A percentile compares a stretch with the other conserved stretches of the same genome.
These are phyloP conservation scores for Andrena dorsata DNA, from an alignment of 2,888 invertebrate species.

Conservation along the genomic window DNA sequence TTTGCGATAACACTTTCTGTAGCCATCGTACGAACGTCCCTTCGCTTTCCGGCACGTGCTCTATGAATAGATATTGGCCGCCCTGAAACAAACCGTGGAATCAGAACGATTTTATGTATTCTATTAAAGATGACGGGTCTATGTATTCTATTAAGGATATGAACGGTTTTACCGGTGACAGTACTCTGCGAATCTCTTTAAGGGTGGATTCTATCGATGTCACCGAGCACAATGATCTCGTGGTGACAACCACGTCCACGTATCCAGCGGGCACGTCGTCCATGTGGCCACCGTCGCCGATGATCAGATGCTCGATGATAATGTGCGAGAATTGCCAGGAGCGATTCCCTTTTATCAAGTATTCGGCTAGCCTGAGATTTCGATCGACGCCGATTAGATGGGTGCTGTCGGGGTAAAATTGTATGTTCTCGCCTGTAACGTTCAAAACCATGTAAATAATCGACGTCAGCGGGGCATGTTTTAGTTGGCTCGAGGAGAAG, in stretches of 20 bases:
- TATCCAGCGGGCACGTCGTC: constrained; percentile 72
- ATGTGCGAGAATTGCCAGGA: constrained; percentile 80
- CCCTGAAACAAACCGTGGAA: constrained; percentile 64
- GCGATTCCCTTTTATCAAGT: constrained; percentile 74
- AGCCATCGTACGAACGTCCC: constrained; percentile 73
- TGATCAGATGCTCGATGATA: constrained; percentile 76
- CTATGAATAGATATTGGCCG: constrained; percentile 80
- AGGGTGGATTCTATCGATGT: constrained; percentile 75
- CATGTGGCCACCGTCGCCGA: constrained; percentile 79
- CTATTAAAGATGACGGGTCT: too few species aligned
- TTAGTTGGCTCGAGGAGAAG: neutral
- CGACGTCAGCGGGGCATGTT: neutral
- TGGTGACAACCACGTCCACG: constrained; percentile 80
- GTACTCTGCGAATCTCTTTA: constrained; percentile 78
- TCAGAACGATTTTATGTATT: too few species aligned
- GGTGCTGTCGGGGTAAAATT: constrained; percentile 78
- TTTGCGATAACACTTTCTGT: constrained; percentile 76
- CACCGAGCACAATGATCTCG: constrained; percentile 79
- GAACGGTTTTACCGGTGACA: constrained; percentile 76
- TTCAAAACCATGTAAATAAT: neutral
- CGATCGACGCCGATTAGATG: constrained; percentile 80
- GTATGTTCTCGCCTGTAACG: constrained; percentile 79
- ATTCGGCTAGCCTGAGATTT: constrained; percentile 78
- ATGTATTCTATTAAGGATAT: neutral
- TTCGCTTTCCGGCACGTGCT: constrained; percentile 76